Conservation (phyloP, 2,113 vertebrate genomes). For the Pseudolaguvia tuberculata region DNA sequence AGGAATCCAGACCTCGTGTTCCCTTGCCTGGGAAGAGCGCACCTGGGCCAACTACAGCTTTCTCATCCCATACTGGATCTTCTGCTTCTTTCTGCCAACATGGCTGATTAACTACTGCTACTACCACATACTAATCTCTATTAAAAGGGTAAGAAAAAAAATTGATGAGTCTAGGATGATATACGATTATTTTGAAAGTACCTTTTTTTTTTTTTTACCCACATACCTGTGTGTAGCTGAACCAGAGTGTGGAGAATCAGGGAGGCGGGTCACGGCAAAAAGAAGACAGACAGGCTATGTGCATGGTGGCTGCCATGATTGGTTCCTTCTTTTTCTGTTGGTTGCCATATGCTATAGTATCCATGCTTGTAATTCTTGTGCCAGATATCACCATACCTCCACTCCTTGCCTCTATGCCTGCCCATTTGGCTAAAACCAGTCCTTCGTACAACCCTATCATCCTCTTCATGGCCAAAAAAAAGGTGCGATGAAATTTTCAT, state of each 20-base stretch:
- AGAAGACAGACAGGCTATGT: conserved; percentile 61
- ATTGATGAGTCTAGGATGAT: background rate
- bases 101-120: conserved; percentile 65
- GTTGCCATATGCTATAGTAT: conserved; percentile 67
- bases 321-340: conserved; percentile 67
- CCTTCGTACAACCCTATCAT: conserved; percentile 72
- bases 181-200: background rate
- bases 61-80: conserved; percentile 62
- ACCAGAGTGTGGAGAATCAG: conserved; percentile 67
- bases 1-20: conserved; percentile 65
- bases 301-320: conserved; percentile 68
- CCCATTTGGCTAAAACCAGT: conserved; percentile 73
- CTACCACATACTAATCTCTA: conserved; percentile 53
- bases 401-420: conserved; percentile 66
- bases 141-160: conserved; percentile 55
- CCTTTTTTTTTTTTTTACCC: background rate
- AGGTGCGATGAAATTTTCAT: conserved; percentile 52
- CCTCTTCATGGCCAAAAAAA: conserved; percentile 70
- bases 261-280: conserved; percentile 60
- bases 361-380: conserved; percentile 63
- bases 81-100: conserved; percentile 61
- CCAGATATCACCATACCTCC: conserved; percentile 66
- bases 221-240: conserved; percentile 54
- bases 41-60: conserved; percentile 66
- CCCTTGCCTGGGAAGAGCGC: conserved; percentile 62